Evolutionary conservation across 1,140 invertebrate species (phyloP).

Genomic region (Aphaenogaster ashmeadi): DNA sequence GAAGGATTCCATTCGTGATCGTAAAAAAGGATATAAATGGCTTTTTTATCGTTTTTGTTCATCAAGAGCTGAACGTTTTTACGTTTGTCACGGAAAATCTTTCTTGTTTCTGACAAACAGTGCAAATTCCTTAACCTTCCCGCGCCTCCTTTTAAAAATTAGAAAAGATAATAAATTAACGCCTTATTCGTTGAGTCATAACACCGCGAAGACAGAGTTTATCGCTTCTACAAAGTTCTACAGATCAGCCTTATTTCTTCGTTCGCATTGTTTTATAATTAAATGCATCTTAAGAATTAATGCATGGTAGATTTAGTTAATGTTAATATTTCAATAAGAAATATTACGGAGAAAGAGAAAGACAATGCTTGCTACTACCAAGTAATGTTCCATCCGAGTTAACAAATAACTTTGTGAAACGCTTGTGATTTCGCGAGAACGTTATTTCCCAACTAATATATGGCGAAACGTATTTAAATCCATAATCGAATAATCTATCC

Average conservation of each 20-base stretch:
- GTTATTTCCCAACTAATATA: not conserved
- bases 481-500: not conserved
- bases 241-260: not conserved
- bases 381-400: not conserved
- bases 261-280: not conserved
- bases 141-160: constrained; percentile 34
- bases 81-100: constrained; percentile 44
- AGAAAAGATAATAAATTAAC: constrained; percentile 65
- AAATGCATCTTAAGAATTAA: constrained; percentile 6
- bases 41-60: constrained; percentile 36
- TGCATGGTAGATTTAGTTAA: not conserved
- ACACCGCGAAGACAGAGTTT: constrained; percentile 22
- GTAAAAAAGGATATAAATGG: constrained; percentile 43
- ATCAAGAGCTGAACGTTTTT: constrained; percentile 45
- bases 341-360: not conserved
- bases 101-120: constrained; percentile 23
- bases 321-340: not conserved
- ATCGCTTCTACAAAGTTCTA: constrained; percentile 43
- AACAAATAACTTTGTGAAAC: not conserved
- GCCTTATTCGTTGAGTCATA: constrained; percentile 50
- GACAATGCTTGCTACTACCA: not conserved
- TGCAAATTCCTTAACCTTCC: not conserved
- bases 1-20: constrained; percentile 41
- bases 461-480: not conserved
- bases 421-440: not conserved